These are phyloP conservation scores for Gastrophryne carolinensis DNA, from an alignment of 2,797 vertebrate species.

Conservation along the genomic window DNA sequence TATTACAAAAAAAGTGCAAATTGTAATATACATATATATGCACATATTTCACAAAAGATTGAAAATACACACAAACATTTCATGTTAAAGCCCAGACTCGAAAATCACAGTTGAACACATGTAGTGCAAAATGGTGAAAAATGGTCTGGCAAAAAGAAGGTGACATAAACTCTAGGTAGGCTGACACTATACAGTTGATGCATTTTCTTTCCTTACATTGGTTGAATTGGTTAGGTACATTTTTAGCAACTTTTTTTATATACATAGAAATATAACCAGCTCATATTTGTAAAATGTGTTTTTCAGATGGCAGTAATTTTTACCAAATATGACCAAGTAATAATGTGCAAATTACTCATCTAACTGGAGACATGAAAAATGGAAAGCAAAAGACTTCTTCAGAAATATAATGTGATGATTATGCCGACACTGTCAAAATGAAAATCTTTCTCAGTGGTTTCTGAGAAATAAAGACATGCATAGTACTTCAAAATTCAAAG, in stretches of 20 bases:
- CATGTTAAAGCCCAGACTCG: no score
- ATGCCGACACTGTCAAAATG: conserved; percentile 11
- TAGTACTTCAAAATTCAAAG: no score
- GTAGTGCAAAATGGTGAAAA: no score
- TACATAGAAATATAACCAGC: background rate
- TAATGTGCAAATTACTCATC: conserved; percentile 23
- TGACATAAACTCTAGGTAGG: no score
- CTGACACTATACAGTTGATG: no score
- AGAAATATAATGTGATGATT: conserved; percentile 18
- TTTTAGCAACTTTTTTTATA: background rate
- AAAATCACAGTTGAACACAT: no score
- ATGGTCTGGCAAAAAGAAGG: no score
- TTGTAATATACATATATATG: no score
- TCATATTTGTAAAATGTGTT: background rate
- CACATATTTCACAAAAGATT: no score
- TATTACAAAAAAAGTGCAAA: no score
- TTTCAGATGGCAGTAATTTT: conserved; percentile 15
- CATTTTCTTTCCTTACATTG: background rate
- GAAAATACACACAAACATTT: background rate
- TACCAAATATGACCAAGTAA: conserved; percentile 22
- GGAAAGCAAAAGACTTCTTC: conserved; percentile 11
- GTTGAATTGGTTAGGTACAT: no score
- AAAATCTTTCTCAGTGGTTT: background rate
- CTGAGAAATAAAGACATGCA: background rate
- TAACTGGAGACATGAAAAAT: conserved; percentile 25